A percentile compares a stretch with the other conserved stretches of the same genome.
These are phyloP conservation scores for Dioctria rufipes DNA, from an alignment of 2,888 invertebrate species.

Conservation along the genomic window DNA sequence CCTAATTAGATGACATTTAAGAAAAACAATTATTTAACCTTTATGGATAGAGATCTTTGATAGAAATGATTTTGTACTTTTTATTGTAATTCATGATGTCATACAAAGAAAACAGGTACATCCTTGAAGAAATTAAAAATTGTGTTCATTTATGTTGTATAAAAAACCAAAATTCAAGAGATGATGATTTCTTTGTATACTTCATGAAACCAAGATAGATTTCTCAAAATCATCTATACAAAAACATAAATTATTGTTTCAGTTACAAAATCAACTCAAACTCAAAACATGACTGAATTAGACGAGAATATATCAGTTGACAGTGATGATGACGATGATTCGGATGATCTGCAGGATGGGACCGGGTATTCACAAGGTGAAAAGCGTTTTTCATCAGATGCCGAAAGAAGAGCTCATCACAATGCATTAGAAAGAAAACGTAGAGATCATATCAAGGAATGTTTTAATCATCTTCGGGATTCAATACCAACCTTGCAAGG, in stretches of 20 bases:
- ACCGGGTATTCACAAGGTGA: conserved; percentile 2
- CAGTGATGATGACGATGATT: conserved; percentile 38
- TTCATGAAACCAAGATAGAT: neutral
- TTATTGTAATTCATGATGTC: too few relatives aligned
- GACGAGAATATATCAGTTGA: conserved; percentile 38
- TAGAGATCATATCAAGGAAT: conserved; percentile 30
- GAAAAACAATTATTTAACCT: too few relatives aligned
- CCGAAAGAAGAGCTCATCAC: conserved; percentile 29
- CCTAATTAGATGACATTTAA: too few relatives aligned
- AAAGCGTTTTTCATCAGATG: conserved; percentile 27
- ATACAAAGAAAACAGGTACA: conserved; percentile 21
- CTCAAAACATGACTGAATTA: conserved; percentile 29
- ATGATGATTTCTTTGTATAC: conserved; percentile 1
- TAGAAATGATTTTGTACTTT: too few relatives aligned
- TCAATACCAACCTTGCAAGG: conserved; percentile 22
- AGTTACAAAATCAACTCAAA: conserved; percentile 18
- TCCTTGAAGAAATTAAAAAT: neutral
- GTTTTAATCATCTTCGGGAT: conserved; percentile 18
- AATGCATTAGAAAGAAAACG: conserved; percentile 40
- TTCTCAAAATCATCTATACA: conserved; percentile 26
- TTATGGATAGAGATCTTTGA: too few relatives aligned
- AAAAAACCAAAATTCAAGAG: too few relatives aligned
- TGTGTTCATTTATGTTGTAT: neutral
- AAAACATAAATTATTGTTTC: conserved; percentile 41
- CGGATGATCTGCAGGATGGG: conserved; percentile 3